Evolutionary conservation across 2,888 invertebrate genomes (phyloP).

Genomic region (Mimachlamys varia): DNA sequence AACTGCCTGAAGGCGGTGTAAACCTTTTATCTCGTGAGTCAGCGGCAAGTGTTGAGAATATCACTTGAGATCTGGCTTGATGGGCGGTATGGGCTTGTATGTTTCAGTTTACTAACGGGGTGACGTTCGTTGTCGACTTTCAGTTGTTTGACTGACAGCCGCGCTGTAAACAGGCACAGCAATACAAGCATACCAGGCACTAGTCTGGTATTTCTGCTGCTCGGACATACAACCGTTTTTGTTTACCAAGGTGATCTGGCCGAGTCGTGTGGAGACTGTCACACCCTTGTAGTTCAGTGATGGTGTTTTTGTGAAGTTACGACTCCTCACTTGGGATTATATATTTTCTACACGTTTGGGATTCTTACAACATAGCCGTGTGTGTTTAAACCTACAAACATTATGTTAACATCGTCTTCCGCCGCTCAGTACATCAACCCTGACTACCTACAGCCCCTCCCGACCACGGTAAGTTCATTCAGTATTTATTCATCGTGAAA

Average conservation of each 20-base stretch:
- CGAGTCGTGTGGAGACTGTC: background rate
- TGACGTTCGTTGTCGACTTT: conserved; percentile 43
- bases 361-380: background rate
- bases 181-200: background rate
- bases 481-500: too few relatives aligned
- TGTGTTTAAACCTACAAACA: background rate
- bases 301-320: background rate
- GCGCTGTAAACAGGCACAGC: conserved; percentile 44
- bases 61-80: conserved; percentile 52
- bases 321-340: conserved; percentile 1
- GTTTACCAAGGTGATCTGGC: background rate
- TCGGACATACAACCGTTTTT: background rate
- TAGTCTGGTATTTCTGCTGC: background rate
- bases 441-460: conserved; percentile 96
- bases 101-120: conserved; percentile 48
- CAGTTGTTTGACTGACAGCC: conserved; percentile 50
- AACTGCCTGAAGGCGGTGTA: conserved; percentile 54
- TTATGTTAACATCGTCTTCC: conserved; percentile 90
- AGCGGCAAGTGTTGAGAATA: conserved; percentile 56
- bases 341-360: background rate
- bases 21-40: conserved; percentile 56
- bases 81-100: conserved; percentile 53
- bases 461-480: conserved; percentile 92
- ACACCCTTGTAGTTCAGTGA: background rate
- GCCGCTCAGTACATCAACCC: conserved; percentile 97